A percentile compares a stretch with the other conserved stretches of the same genome.
phyloP scores from a whole-genome alignment of 2,113 vertebrate genomes.

The Prolemur simus region DNA sequence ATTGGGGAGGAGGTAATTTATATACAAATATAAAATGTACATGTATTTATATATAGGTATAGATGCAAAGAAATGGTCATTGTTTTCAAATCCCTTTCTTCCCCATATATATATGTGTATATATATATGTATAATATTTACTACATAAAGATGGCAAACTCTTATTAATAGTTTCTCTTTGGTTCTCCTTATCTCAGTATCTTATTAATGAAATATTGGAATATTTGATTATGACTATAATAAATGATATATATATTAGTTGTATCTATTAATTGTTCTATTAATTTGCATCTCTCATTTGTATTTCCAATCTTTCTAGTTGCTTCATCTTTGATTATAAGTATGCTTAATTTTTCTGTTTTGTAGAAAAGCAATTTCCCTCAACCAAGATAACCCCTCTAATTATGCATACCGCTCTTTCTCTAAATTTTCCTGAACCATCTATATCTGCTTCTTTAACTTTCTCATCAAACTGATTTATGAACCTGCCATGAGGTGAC shows the following conservation, averaged over 20 bases:
- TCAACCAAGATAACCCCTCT: not conserved
- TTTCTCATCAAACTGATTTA: not conserved
- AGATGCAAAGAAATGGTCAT: not conserved
- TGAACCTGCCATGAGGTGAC: not conserved
- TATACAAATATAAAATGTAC: not conserved
- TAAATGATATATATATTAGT: not conserved
- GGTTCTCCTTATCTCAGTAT: not conserved
- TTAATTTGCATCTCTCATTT: not conserved
- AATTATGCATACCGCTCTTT: not conserved
- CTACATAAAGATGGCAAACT: not conserved
- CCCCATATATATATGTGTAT: not conserved
- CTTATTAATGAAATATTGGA: not conserved
- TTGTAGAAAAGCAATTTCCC: not conserved
- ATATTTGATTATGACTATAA: not conserved
- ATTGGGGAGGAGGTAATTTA: not conserved
- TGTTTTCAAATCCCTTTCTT: not conserved
- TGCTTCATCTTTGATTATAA: not conserved
- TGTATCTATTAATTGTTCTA: not conserved
- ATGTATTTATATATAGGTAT: not conserved
- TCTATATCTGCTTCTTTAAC: not conserved
- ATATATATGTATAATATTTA: not conserved
- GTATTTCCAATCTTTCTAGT: not conserved
- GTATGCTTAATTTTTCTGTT: not conserved
- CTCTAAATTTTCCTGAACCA: not conserved
- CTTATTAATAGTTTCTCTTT: not conserved